Conservation (phyloP, 2,113 vertebrate species). For the Caranx ignobilis region DNA sequence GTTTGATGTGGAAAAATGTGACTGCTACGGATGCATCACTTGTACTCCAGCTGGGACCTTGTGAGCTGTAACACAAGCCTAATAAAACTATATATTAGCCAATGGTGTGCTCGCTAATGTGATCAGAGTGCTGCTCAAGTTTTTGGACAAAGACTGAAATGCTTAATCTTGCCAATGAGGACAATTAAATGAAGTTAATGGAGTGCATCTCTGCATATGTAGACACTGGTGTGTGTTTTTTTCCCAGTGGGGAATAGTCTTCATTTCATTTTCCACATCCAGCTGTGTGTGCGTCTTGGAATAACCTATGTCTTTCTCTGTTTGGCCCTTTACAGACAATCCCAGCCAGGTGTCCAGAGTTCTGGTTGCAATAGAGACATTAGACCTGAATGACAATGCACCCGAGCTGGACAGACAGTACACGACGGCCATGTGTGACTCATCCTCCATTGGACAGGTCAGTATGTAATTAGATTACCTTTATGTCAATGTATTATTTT, state of each 20-base stretch:
- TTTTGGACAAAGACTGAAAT: constrained; percentile 59
- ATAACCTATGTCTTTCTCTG: constrained; percentile 27
- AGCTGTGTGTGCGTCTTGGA: background rate
- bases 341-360: constrained; percentile 89
- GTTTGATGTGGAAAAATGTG: constrained; percentile 59
- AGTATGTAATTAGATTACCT: constrained; percentile 53
- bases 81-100: constrained; percentile 62
- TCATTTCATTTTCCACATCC: constrained; percentile 9
- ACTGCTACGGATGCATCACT: constrained; percentile 50
- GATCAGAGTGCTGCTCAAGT: constrained; percentile 56
- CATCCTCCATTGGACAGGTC: constrained; percentile 87
- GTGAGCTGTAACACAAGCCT: constrained; percentile 53
- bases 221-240: background rate
- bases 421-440: constrained; percentile 90
- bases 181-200: constrained; percentile 43
- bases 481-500: background rate
- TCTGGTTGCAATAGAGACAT: constrained; percentile 87
- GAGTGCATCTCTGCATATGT: constrained; percentile 27
- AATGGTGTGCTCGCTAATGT: constrained; percentile 50
- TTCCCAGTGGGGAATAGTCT: constrained; percentile 7
- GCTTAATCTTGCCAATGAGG: constrained; percentile 48
- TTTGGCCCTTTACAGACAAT: constrained; percentile 85
- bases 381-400: constrained; percentile 92
- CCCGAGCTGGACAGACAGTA: constrained; percentile 90
- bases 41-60: constrained; percentile 61